phyloP scores from a whole-genome alignment of 2,797 vertebrate genomes.

The Anguilla megastoma region DNA sequence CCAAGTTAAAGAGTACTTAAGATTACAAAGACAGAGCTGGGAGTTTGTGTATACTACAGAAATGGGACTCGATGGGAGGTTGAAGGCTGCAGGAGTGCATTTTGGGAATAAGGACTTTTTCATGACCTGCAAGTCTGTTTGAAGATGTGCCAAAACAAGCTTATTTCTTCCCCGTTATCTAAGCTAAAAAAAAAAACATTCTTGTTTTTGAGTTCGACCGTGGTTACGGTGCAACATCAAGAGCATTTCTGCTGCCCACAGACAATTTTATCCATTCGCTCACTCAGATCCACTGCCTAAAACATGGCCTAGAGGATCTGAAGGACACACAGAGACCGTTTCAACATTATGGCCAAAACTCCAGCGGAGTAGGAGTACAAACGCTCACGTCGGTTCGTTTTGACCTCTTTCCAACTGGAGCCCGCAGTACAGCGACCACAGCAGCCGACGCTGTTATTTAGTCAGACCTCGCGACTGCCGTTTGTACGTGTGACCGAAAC shows the following conservation, averaged over 20 bases:
- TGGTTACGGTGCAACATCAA: not conserved
- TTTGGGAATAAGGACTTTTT: conserved; percentile 10
- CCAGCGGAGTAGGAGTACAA: not conserved
- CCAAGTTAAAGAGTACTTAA: conserved; percentile 5
- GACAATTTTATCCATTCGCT: not conserved
- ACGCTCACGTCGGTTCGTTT: not conserved
- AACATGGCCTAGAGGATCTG: not conserved
- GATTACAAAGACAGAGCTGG: not conserved
- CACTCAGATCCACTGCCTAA: not conserved
- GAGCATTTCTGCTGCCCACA: not conserved
- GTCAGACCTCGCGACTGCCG: not conserved
- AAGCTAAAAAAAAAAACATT: not conserved
- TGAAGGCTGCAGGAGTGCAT: not conserved
- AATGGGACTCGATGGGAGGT: not conserved
- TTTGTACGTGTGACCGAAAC: not conserved
- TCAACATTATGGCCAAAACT: not conserved
- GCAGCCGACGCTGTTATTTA: not conserved
- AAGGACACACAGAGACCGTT: not conserved
- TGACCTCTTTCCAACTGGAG: not conserved
- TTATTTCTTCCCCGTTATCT: not conserved
- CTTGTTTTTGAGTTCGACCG: not conserved
- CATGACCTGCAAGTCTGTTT: conserved; percentile 3
- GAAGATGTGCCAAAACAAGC: conserved; percentile 7
- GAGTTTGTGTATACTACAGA: not conserved
- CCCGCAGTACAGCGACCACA: not conserved